Evolutionary conservation across 2,113 vertebrate genomes (phyloP).

Genomic region (Epinephelus fuscoguttatus): DNA sequence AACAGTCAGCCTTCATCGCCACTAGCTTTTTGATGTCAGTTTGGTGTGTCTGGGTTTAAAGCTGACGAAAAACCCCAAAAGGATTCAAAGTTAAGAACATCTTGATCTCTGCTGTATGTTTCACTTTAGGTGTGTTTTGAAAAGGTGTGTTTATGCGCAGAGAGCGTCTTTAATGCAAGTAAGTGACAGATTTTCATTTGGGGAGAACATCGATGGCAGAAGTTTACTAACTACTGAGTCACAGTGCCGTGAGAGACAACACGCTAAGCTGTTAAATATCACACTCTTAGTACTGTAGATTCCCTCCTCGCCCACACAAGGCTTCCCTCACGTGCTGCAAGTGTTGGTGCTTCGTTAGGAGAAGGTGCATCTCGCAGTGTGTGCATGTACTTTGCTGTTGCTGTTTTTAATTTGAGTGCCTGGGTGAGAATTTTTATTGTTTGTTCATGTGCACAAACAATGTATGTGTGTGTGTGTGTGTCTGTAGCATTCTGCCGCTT

Average conservation of each 20-base stretch:
- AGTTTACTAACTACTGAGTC: conserved; percentile 68
- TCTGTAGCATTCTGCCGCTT: background rate
- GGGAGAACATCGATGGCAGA: conserved; percentile 14
- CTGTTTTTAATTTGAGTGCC: conserved; percentile 5
- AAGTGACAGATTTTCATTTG: conserved; percentile 34
- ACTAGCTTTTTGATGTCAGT: too few relatives aligned
- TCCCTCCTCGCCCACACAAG: conserved; percentile 68
- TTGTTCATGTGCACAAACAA: conserved; percentile 8
- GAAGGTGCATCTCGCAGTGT: conserved; percentile 30
- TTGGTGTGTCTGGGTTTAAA: background rate
- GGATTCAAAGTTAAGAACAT: conserved; percentile 5
- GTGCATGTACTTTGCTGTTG: background rate
- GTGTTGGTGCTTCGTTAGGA: conserved; percentile 34
- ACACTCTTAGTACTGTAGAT: conserved; percentile 64
- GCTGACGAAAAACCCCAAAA: background rate
- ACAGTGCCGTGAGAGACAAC: conserved; percentile 42
- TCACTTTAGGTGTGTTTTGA: conserved; percentile 8
- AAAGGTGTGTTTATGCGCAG: conserved; percentile 3
- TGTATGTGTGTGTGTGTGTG: background rate
- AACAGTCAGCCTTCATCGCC: too few relatives aligned
- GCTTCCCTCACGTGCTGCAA: conserved; percentile 67
- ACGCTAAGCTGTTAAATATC: conserved; percentile 72
- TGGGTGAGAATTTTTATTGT: conserved; percentile 28
- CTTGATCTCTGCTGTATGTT: conserved; percentile 13
- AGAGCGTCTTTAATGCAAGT: conserved; percentile 5